Conservation (phyloP, 2,888 invertebrate species). For the Tiliacea aurago region DNA sequence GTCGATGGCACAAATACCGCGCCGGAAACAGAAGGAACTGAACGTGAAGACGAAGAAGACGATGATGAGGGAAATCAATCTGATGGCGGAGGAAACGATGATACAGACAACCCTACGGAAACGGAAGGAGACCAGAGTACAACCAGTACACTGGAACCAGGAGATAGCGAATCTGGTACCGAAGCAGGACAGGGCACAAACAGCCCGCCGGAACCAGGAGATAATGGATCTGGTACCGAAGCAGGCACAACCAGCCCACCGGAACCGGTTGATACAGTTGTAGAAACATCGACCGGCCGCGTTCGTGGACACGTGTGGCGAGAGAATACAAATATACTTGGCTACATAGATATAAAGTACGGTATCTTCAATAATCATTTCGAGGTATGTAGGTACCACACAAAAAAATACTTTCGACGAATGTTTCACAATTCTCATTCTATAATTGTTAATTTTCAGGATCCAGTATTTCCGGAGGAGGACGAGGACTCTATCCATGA, state of each 20-base stretch:
- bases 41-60: background rate
- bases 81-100: background rate
- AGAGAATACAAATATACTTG: conserved; percentile 66
- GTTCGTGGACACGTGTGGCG: conserved; percentile 72
- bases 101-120: background rate
- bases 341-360: conserved; percentile 81
- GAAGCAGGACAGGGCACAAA: background rate
- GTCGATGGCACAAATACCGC: background rate
- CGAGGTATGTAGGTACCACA: conserved; percentile 68
- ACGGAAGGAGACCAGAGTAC: background rate
- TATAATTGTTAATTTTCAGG: conserved; percentile 70
- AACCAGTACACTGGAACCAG: background rate
- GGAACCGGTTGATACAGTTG: conserved; percentile 8
- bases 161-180: background rate
- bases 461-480: conserved; percentile 66
- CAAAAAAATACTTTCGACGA: background rate
- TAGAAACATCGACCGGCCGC: conserved; percentile 74
- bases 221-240: background rate
- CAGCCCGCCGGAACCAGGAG: background rate
- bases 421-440: background rate
- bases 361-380: conserved; percentile 73
- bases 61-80: background rate
- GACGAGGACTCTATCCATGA: conserved; percentile 67
- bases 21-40: background rate
- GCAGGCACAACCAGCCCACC: background rate